phyloP scores from a whole-genome alignment of 2,113 vertebrate genomes.

The Cyanoderma ruficeps region DNA sequence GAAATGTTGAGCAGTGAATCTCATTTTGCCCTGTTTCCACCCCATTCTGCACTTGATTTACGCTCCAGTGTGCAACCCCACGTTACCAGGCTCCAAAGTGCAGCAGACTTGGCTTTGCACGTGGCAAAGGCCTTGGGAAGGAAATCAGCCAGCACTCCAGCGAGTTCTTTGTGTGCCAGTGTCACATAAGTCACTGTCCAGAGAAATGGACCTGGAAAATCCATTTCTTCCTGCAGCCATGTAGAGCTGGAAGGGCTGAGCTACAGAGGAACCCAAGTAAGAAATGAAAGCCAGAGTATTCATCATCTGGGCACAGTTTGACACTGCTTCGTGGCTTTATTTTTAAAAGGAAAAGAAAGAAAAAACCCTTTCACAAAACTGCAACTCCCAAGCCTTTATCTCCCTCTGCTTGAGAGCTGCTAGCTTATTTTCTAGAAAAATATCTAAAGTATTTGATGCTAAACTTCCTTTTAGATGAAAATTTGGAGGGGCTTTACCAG shows the following conservation, averaged over 20 bases:
- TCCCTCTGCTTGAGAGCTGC: not conserved
- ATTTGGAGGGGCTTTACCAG: not conserved
- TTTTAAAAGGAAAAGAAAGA: not conserved
- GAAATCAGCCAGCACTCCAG: not conserved
- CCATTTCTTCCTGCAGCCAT: not conserved
- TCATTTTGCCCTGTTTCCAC: not conserved
- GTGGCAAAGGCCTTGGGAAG: not conserved
- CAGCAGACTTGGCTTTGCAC: not conserved
- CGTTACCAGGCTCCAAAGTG: fast-evolving
- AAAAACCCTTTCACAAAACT: not conserved
- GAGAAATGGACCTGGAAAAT: not conserved
- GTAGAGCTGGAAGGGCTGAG: not conserved
- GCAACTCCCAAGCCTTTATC: not conserved
- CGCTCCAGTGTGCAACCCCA: not conserved
- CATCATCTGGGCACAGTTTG: not conserved
- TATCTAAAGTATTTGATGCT: not conserved
- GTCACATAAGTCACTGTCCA: not conserved
- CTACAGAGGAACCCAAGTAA: not conserved
- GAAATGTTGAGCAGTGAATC: not conserved
- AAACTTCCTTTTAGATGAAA: not conserved
- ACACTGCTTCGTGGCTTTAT: not conserved
- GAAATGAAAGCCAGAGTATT: not conserved
- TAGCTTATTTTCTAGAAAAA: not conserved
- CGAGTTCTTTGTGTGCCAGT: not conserved
- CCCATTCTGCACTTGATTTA: not conserved